Evolutionary conservation across 2,113 vertebrate species (phyloP), one percentile per base, ranked within the genome.

Genomic region (Gambusia affinis): DNA sequence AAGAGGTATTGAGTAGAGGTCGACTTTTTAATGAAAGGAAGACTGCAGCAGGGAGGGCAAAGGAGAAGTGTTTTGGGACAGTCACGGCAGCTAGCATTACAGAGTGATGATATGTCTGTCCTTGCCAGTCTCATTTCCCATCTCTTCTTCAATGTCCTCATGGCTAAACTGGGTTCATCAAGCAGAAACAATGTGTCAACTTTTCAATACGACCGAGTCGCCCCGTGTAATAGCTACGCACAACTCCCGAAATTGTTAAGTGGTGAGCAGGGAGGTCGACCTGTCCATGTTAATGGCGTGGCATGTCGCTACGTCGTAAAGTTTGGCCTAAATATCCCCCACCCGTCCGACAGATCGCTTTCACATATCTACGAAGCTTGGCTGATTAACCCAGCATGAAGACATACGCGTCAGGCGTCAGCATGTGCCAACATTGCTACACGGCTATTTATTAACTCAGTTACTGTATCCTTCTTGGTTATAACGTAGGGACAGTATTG

Each of bases 261-360:
- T 62, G 35, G 42, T 57, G 42, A 64, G 57, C 60, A 71, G 35
- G 39, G 73, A 22, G 81, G 72, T 71, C 80, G 54, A 75, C 65
- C 75, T 70, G 47, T 42, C 71, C 77, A 75, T 63, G 75, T 64
- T 33, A 69, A 22, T 70, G 89, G 80, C 60, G 60, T 75, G 87
- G 68, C 24, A 72, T 80, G 76, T 80, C 74, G 27, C 7, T 35
- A 19, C 31, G 35, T 79, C 33, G 74, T 83, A 75, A 90, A 85
- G 76, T 90, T 85, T 85, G 91, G 90, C 88, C 91, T 88, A 70
- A 24, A 57, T 24, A 57, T n/a, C 24, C 51, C 22, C 51, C 76
- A 83, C 72, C 73, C 61, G 74, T 72, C 77, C 80, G 69, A 3
- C 81, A 86, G 81, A 87, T 91, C 89, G 24, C 81, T 91, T 93